Evolutionary conservation across 2,888 invertebrate species (phyloP).

Genomic region (Acronicta psi): DNA sequence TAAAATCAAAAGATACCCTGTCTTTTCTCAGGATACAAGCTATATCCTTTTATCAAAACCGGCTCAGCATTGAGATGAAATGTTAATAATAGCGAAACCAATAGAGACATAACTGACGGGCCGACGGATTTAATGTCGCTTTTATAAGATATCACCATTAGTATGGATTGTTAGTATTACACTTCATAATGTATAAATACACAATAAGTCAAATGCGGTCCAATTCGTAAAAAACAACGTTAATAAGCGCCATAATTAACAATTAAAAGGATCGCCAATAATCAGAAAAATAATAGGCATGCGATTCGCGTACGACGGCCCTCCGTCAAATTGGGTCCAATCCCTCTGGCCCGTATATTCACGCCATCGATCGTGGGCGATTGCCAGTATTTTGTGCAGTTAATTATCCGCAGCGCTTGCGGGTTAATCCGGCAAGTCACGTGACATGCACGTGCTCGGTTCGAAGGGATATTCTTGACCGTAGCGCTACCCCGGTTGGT

Average conservation of each 20-base stretch:
- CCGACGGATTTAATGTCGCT: too few relatives aligned
- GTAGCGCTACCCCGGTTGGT: constrained; percentile 51
- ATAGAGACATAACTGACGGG: too few relatives aligned
- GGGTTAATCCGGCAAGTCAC: constrained; percentile 85
- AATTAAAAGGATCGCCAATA: constrained; percentile 17
- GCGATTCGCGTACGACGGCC: constrained; percentile 47
- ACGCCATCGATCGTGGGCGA: constrained; percentile 75
- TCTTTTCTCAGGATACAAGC: too few relatives aligned
- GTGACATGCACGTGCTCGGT: constrained; percentile 84
- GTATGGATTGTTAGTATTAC: too few relatives aligned
- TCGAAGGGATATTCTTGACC: constrained; percentile 69
- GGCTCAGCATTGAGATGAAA: too few relatives aligned
- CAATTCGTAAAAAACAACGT: background rate
- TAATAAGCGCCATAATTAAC: constrained; percentile 20
- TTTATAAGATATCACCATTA: too few relatives aligned
- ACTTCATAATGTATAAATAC: too few relatives aligned
- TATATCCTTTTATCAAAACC: too few relatives aligned
- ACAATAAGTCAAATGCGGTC: background rate
- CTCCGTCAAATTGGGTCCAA: constrained; percentile 63
- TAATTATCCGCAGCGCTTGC: constrained; percentile 84
- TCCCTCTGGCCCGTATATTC: constrained; percentile 58
- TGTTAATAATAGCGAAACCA: too few relatives aligned
- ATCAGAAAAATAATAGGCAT: constrained; percentile 46
- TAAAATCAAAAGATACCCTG: too few relatives aligned
- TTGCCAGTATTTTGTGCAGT: constrained; percentile 84